These are phyloP conservation scores for Octodon degus DNA, from an alignment of 2,113 vertebrate species.

Conservation along the genomic window DNA sequence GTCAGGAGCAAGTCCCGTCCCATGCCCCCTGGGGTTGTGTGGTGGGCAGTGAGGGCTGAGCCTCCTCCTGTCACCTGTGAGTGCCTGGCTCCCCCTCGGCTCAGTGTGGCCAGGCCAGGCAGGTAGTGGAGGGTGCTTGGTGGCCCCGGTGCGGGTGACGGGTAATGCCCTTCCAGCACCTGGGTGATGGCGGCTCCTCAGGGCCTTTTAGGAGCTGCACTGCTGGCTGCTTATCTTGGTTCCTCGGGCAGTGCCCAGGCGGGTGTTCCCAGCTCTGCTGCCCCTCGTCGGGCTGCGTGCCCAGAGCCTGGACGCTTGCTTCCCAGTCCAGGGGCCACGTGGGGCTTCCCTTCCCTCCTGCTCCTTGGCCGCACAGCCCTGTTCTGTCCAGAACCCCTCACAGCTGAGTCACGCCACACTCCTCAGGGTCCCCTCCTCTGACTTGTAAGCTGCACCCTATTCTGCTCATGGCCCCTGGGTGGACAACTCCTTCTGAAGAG, in stretches of 20 bases:
- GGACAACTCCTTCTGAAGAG: too few relatives aligned
- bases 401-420: fast-evolving
- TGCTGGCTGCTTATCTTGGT: background rate
- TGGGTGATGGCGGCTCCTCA: background rate
- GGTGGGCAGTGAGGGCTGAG: fast-evolving
- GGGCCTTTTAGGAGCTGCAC: background rate
- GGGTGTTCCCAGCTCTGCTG: fast-evolving
- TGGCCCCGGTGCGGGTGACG: background rate
- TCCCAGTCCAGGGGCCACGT: fast-evolving
- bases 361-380: background rate
- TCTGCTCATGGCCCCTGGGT: background rate
- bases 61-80: too few relatives aligned
- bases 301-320: fast-evolving
- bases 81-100: fast-evolving
- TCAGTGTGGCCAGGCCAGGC: background rate
- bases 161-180: background rate
- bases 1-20: background rate
- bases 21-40: too few relatives aligned
- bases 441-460: background rate
- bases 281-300: fast-evolving
- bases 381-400: background rate
- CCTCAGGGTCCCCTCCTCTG: background rate
- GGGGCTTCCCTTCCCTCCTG: background rate
- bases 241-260: background rate
- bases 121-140: background rate